phyloP scores from a whole-genome alignment of 2,113 vertebrate genomes.

The Periophthalmus modestus region DNA sequence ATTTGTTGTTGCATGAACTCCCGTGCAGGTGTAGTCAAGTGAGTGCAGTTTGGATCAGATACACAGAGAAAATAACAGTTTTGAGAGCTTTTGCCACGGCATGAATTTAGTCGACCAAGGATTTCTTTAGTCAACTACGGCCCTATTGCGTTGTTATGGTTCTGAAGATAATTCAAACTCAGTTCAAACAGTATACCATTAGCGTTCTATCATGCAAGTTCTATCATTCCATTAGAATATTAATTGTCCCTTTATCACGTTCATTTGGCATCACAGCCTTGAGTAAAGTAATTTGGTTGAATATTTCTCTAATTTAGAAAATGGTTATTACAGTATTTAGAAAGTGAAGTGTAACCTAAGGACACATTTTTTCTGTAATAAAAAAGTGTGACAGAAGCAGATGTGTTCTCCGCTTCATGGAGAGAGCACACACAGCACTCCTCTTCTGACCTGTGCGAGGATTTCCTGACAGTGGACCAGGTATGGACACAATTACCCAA shows the following conservation, averaged over 20 bases:
- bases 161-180: too few species aligned
- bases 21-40: too few species aligned
- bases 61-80: too few species aligned
- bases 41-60: too few species aligned
- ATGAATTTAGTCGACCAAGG: too few species aligned
- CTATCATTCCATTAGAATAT: constrained; percentile 1
- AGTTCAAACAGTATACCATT: background rate
- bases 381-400: background rate
- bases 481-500: constrained; percentile 18
- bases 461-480: constrained; percentile 17
- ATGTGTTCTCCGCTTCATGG: constrained; percentile 1
- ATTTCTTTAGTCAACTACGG: too few species aligned
- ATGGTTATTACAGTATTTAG: constrained; percentile 14
- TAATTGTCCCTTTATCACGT: background rate
- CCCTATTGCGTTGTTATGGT: too few species aligned
- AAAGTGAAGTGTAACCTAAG: background rate
- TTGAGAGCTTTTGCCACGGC: too few species aligned
- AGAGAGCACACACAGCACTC: constrained; percentile 22
- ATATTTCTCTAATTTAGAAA: constrained; percentile 4
- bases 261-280: constrained; percentile 4
- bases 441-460: constrained; percentile 10
- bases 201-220: too few species aligned
- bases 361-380: background rate
- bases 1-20: too few species aligned
- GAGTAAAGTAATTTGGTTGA: constrained; percentile 14